phyloP scores from a whole-genome alignment of 2,113 vertebrate genomes.

The Ceyx cyanopectus region DNA sequence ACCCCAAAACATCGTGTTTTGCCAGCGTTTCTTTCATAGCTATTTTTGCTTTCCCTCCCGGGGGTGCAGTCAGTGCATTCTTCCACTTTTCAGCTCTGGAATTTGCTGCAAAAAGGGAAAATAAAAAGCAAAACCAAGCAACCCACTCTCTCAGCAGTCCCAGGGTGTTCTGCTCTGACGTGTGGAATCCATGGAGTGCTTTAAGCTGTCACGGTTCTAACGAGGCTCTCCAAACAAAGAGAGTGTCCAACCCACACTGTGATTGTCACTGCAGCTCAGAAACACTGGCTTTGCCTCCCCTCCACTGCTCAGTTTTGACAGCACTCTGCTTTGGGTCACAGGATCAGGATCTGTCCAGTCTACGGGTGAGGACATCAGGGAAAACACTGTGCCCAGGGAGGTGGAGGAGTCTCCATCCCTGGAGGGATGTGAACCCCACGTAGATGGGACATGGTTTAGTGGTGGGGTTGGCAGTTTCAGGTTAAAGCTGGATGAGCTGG shows the following conservation, averaged over 20 bases:
- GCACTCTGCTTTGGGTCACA: neutral
- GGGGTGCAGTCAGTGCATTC: neutral
- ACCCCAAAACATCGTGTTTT: neutral
- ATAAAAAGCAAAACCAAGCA: neutral
- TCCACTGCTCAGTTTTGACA: neutral
- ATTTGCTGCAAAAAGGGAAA: neutral
- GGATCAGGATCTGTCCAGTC: neutral
- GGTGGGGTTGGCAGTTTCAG: too few species aligned
- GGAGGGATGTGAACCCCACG: too few species aligned
- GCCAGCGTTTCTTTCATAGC: neutral
- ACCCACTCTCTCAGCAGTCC: neutral
- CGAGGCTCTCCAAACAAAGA: neutral
- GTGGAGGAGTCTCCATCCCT: too few species aligned
- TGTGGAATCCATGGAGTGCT: neutral
- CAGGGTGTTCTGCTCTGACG: accelerated
- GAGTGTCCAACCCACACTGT: accelerated
- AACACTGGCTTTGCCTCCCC: neutral
- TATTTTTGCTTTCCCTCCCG: neutral
- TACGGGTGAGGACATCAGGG: neutral
- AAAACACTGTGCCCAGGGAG: too few species aligned
- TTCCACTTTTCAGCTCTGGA: neutral
- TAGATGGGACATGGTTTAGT: too few species aligned
- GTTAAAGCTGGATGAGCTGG: too few species aligned
- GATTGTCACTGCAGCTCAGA: neutral
- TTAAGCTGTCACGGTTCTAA: neutral